Evolutionary conservation across 2,888 invertebrate genomes (phyloP), one percentile per base, ranked within the genome.

Genomic region (Aquatica leii): DNA sequence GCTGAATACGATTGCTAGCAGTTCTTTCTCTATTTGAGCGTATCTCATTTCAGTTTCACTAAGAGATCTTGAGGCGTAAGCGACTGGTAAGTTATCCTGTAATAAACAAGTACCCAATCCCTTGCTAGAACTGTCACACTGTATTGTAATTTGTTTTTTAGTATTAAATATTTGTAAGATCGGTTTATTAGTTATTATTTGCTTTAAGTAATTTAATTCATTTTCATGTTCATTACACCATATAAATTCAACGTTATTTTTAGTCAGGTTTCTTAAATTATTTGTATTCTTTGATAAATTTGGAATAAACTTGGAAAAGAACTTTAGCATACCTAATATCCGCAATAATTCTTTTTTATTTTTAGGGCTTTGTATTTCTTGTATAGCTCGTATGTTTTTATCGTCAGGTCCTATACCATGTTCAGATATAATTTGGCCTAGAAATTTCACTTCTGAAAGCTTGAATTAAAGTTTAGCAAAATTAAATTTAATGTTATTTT

Each of bases 61-160:
- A 2, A 56, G 17, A 14, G n/a, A 8, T 57, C 49, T 57, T n/a
- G 57, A 57, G 1, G 40, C 49, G 48, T 35, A 49, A 3, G 21
- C 4, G 1, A 74, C 61, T 8, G 76, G 73, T 49, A 68, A 49
- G 8, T 64, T 8, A 74, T 34, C 35, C 60, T 71, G 69, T 9
- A 74, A 35, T 37, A 75, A 75, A 59, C 15, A 68, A 15, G 71
- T 67, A 17, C 72, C 75, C 40, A 74, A 15, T 9, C 71, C 74
- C 35, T 56, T 50, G 46, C 61, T 59, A n/a, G 72, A 73, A 11
- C 73, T 70, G 69, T 77, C 76, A 11, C 40, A 40, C 17, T 53
- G 53, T 12, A 53, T 15, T 40, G 20, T 20, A 37, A 40, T 53
- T 40, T 15, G 5, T n/a, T n/a, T 20, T 8, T 37, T 53, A 12